phyloP scores from a whole-genome alignment of 2,797 vertebrate genomes.

The Rhabdomys pumilio region DNA sequence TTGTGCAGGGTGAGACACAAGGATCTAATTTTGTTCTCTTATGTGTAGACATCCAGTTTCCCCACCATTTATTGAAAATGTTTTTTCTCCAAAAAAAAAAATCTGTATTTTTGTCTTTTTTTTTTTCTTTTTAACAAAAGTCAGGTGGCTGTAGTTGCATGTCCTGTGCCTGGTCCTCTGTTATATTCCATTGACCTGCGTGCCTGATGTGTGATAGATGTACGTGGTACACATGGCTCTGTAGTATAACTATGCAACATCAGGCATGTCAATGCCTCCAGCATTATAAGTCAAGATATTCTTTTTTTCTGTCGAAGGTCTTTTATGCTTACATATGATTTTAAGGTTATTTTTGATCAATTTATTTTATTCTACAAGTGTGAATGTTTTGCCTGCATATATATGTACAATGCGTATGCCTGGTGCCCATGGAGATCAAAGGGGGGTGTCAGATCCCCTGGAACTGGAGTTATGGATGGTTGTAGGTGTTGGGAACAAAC shows the following conservation, averaged over 20 bases:
- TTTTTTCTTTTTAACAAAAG: background rate
- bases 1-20: background rate
- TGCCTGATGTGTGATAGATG: background rate
- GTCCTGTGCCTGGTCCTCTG: background rate
- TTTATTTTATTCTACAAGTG: background rate
- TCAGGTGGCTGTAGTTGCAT: background rate
- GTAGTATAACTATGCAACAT: background rate
- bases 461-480: background rate
- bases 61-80: background rate
- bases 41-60: background rate
- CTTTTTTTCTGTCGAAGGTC: background rate
- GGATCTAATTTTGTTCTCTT: background rate
- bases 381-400: background rate
- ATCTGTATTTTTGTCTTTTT: background rate
- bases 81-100: background rate
- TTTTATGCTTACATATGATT: background rate
- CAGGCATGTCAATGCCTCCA: too few relatives aligned
- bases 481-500: background rate
- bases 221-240: background rate
- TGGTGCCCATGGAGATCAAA: background rate
- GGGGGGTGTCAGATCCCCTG: background rate
- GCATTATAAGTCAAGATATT: background rate
- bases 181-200: background rate
- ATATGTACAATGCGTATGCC: background rate
- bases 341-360: background rate